phyloP scores from a whole-genome alignment of 1,140 invertebrate species.

The Drosophila azteca region DNA sequence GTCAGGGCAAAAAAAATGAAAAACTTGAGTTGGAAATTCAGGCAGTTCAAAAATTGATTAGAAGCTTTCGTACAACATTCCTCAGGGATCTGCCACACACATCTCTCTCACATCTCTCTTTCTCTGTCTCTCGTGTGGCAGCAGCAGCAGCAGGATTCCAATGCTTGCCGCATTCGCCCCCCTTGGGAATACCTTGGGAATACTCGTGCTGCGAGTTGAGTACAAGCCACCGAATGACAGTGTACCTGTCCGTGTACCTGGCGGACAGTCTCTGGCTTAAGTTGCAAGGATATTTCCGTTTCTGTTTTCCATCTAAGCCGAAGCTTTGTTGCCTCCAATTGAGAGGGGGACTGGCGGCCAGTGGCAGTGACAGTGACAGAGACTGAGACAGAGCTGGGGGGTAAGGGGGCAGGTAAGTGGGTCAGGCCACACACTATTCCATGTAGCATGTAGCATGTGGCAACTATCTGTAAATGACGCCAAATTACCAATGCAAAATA shows the following conservation, averaged over 20 bases:
- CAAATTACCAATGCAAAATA: conserved; percentile 82
- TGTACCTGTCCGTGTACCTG: conserved; percentile 54
- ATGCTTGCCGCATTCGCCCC: no score
- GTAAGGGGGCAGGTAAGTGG: neutral
- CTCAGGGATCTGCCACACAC: conserved; percentile 22
- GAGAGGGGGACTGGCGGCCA: conserved; percentile 12
- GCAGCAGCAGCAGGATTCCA: no score
- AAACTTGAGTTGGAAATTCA: conserved; percentile 62
- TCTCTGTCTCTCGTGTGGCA: conserved; percentile 25
- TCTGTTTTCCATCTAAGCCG: conserved; percentile 47
- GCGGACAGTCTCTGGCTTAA: conserved; percentile 73
- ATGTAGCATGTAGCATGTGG: conserved; percentile 47
- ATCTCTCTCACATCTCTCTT: no score
- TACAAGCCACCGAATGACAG: neutral
- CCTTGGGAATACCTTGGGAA: no score
- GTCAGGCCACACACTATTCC: conserved; percentile 21
- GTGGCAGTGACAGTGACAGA: conserved; percentile 14
- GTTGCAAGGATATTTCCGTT: conserved; percentile 77
- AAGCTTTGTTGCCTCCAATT: conserved; percentile 72
- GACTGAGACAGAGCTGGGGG: neutral
- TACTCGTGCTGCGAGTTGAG: neutral
- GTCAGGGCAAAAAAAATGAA: conserved; percentile 65
- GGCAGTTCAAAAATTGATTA: conserved; percentile 76
- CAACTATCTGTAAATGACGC: conserved; percentile 81
- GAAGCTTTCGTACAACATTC: conserved; percentile 65